These are phyloP conservation scores for Ursus arctos DNA, from an alignment of 2,113 vertebrate genomes.

Conservation along the genomic window DNA sequence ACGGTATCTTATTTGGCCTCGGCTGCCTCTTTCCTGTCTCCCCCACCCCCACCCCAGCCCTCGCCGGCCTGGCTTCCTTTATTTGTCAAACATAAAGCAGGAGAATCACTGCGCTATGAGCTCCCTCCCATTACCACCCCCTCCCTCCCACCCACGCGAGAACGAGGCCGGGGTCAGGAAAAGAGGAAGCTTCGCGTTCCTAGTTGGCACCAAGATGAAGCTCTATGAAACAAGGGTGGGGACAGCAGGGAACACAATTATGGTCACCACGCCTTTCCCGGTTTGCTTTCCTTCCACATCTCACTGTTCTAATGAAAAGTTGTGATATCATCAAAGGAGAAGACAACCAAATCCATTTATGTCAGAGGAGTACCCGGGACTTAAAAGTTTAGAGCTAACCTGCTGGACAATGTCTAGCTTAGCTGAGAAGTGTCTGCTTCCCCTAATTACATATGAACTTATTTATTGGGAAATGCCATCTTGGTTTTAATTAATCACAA, in stretches of 20 bases:
- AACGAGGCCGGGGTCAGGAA: not conserved
- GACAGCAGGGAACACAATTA: fast-evolving
- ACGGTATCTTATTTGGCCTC: not conserved
- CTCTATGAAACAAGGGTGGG: not conserved
- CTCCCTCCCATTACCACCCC: not conserved
- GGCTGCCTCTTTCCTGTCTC: not conserved
- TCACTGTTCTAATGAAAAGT: not conserved
- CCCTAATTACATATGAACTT: not conserved
- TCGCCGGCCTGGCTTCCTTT: not conserved
- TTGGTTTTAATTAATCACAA: not conserved
- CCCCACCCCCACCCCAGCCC: not conserved
- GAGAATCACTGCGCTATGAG: not conserved
- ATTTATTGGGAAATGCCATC: not conserved
- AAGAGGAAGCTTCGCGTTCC: not conserved
- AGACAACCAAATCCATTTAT: not conserved
- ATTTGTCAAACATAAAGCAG: too few species aligned
- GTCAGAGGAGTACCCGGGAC: not conserved
- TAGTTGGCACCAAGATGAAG: not conserved
- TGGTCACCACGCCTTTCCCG: not conserved
- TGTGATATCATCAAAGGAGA: not conserved
- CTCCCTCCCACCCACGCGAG: not conserved
- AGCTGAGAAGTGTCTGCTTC: not conserved
- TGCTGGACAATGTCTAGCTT: not conserved
- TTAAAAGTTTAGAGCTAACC: not conserved
- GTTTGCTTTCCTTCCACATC: not conserved